Conservation (phyloP, 35 echinoderm and acorn worm genomes). For the Amphiura filiformis region DNA sequence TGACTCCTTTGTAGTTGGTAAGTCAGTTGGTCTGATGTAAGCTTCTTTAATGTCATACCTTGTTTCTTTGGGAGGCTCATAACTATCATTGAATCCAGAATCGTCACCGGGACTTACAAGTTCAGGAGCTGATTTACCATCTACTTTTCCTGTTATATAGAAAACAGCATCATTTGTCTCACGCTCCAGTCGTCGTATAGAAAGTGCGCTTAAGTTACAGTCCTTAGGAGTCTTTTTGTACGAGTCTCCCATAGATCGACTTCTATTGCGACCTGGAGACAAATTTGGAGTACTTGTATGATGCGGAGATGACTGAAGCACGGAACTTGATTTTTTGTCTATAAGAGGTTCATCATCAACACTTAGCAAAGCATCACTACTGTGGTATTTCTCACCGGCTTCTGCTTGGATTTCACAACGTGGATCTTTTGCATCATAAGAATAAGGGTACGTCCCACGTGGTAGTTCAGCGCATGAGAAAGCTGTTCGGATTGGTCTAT, state of each 20-base stretch:
- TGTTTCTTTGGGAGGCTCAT: not conserved
- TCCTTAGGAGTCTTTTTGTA: too few relatives aligned
- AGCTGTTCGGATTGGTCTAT: conserved; percentile 22
- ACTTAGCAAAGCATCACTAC: not conserved
- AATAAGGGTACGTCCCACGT: not conserved
- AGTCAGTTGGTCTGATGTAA: not conserved
- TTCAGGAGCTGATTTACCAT: not conserved
- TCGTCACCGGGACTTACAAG: not conserved
- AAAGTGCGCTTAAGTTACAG: conserved; percentile 12
- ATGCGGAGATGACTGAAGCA: not conserved
- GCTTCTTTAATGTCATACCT: not conserved
- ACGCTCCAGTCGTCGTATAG: conserved; percentile 25
- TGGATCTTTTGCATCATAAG: not conserved
- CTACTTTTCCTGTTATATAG: conserved; percentile 9
- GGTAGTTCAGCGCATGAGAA: conserved; percentile 28
- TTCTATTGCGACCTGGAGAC: not conserved
- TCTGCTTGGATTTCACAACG: not conserved
- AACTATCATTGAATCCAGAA: conserved; percentile 1
- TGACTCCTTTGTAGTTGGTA: not conserved
- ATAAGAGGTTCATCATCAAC: not conserved
- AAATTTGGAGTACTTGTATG: not conserved
- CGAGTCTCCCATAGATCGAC: not conserved
- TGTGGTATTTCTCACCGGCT: not conserved
- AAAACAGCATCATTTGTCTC: conserved; percentile 25
- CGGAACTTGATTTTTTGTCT: not conserved